These are phyloP conservation scores for Peromyscus melanophrys DNA, from an alignment of 2,797 vertebrate species.

Conservation along the genomic window DNA sequence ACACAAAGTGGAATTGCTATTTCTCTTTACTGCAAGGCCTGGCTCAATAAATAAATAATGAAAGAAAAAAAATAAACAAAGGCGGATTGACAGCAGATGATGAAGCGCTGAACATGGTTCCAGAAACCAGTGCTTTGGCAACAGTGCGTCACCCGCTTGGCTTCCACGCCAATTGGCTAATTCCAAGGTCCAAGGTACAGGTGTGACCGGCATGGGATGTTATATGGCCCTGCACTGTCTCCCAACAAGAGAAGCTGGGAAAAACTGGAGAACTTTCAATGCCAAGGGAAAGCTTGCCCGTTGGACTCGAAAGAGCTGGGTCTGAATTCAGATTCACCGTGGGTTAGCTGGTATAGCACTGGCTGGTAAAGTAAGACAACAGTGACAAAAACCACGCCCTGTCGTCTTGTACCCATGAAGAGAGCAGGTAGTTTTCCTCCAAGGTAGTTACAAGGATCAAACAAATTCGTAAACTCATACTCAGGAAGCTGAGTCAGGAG, in stretches of 20 bases:
- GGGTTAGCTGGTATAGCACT: background rate
- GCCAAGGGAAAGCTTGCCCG: background rate
- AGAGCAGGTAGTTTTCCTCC: background rate
- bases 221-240: background rate
- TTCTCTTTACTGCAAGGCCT: constrained; percentile 59
- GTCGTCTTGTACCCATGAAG: background rate
- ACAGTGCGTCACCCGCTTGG: fast-evolving
- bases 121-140: fast-evolving
- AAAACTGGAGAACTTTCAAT: background rate
- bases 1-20: constrained; percentile 28
- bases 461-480: background rate
- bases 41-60: constrained; percentile 46
- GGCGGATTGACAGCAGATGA: constrained; percentile 15
- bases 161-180: background rate
- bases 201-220: background rate
- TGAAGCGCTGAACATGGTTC: background rate
- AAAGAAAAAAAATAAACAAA: constrained; percentile 27
- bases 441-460: background rate
- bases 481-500: background rate
- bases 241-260: background rate
- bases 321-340: background rate
- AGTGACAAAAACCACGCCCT: background rate
- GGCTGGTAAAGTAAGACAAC: background rate
- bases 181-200: background rate
- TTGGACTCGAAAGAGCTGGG: background rate